These are phyloP conservation scores for Junco hyemalis DNA, from an alignment of 2,113 vertebrate genomes.

Conservation along the genomic window DNA sequence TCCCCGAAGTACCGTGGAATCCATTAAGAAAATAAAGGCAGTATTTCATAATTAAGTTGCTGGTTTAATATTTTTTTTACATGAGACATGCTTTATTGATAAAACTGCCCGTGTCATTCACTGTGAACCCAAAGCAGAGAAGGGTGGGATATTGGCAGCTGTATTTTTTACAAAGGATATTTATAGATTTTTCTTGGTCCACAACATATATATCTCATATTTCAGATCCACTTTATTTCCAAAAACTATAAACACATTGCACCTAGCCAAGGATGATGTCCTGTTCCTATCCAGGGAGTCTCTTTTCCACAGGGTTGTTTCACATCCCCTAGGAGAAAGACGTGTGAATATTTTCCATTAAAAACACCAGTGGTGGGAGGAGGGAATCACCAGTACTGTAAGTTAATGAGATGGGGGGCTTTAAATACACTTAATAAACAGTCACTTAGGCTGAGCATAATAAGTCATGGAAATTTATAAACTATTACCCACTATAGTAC, in stretches of 20 bases:
- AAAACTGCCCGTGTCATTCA: background rate
- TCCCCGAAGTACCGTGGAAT: conserved; percentile 50
- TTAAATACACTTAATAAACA: conserved; percentile 74
- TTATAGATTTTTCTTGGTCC: background rate
- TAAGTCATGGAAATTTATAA: conserved; percentile 78
- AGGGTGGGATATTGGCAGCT: conserved; percentile 44
- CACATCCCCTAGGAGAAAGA: conserved; percentile 45
- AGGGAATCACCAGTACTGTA: conserved; percentile 62
- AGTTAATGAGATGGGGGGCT: conserved; percentile 67
- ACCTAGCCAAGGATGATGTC: conserved; percentile 37
- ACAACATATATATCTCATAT: background rate
- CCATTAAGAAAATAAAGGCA: conserved; percentile 52
- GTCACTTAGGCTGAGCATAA: conserved; percentile 65
- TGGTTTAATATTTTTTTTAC: conserved; percentile 3
- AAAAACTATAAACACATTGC: conserved; percentile 11
- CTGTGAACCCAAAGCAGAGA: background rate
- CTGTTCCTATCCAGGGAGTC: conserved; percentile 41
- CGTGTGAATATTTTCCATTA: conserved; percentile 67
- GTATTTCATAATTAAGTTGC: conserved; percentile 43
- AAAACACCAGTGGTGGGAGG: conserved; percentile 56
- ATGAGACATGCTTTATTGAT: conserved; percentile 16
- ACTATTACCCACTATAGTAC: conserved; percentile 70
- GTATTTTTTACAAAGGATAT: background rate
- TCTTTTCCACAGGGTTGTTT: conserved; percentile 46
- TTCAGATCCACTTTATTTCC: background rate